Base-by-base conservation (phyloP, 2,113 vertebrate species). In the Perca flavescens region DNA sequence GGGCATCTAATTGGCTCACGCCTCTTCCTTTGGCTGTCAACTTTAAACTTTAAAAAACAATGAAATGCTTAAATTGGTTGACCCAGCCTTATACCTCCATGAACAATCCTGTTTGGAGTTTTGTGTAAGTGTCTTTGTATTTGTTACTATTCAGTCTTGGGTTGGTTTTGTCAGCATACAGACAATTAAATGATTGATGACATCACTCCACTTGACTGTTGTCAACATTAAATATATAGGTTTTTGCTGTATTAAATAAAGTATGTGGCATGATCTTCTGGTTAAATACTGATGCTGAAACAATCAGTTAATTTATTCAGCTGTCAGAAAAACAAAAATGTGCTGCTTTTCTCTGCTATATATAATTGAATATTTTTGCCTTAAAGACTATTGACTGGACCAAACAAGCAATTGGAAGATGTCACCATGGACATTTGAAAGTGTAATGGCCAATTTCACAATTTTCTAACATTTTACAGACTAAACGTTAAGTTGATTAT, bases 1-100 rank as follows among this genome's bases (percentile, higher is more conserved):
- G 88, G 90, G 92, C 94, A 93, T 91, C 90, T 93, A 91, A 92
- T 92, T 93, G 88, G 89, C 86, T 94, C 79, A 86, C 86, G 83
- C 91, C 87, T 93, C 79, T 81, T 91, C 62, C 77, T 79, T 80
- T 85, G 88, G 90, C 93, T 95, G 92, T 94, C 94, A 91, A 80
- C 79, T 86, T 86, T 34, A 0, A 72, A 56, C 57, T 63, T 70
- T 40, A 40, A 84, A 85, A 90, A 90, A 90, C 85, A 90, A 88
- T 88, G 86, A 94, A 91, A 82, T 78, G 70, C 74, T 90, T 80
- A 60, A 17, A 60, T 60, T 60, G 58, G 58, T 31, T 9, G 9
- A 13, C 66, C 75, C 60, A 58, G 49, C 19, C 50, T 8, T 10
- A 36, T 61, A 61, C 58, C 17, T 64, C 21, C 34, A 52, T 77